Evolutionary conservation across 2,113 vertebrate genomes (phyloP), one percentile per base, ranked within the genome.

Genomic region (Platichthys stellatus): DNA sequence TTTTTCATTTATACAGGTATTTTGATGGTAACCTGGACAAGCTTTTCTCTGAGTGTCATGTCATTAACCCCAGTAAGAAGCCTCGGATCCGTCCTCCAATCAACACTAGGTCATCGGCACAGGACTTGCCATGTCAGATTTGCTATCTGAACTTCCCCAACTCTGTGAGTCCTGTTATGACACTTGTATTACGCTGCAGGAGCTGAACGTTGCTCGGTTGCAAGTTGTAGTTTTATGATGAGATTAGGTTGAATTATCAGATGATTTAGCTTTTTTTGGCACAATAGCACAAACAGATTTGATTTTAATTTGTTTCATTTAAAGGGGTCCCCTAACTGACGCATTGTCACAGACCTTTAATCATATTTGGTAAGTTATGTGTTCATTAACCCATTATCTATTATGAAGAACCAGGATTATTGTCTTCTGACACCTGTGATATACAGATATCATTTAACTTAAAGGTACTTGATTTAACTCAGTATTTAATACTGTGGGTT

Each of bases 1-100:
- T 51, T 10, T 26, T 67, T 82, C 75, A 89, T 74, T 86, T 80
- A 58, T 88, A 45, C 94, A 99, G 98, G 95, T 99, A 99, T 94
- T 99, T 99, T 31, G 98, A 99, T 92, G 98, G 98, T 77, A 99
- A 99, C 92, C 93, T 99, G 94, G 98, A 99, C 95, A 99, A 99
- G 92, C 96, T 99, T 85, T 99, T 99, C 93, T 97, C 98, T 12
- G 98, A 99, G 93, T 99, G 98, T 96, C 98, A 99, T 38, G 98
- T 99, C 88, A 99, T 99, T 93, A 99, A 99, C 90, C 98, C 98
- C 77, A 99, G 97, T 93, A 99, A 98, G 96, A 99, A 99, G 92
- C 97, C 97, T 75, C 95, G 97, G 78, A 97, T 96, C 61, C 97
- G 98, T 91, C 97, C 97, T 88, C 96, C 97, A 89, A 98, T 99